A percentile compares a stretch with the other conserved stretches of the same genome.
These are phyloP conservation scores for Erebia ligea DNA, from an alignment of 2,888 invertebrate genomes.

Conservation along the genomic window DNA sequence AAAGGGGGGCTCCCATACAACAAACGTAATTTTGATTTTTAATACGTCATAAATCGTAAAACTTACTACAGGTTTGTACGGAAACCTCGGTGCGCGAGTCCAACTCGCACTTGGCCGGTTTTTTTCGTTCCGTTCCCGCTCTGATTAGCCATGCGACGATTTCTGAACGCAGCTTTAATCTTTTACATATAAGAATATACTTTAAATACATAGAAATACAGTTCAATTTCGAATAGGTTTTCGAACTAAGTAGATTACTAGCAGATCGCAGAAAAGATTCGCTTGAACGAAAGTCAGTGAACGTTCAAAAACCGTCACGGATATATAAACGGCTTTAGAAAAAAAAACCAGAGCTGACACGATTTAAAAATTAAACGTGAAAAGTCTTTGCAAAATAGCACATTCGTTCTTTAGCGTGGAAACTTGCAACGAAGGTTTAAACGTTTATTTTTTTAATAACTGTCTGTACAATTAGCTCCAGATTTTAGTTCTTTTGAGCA, in stretches of 20 bases:
- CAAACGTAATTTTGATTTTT: no score
- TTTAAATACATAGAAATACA: conserved; percentile 23
- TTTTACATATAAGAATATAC: conserved; percentile 27
- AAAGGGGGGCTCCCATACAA: no score
- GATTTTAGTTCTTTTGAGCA: neutral
- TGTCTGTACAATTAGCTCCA: neutral
- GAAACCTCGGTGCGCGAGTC: no score
- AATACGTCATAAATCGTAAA: no score
- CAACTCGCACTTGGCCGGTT: no score
- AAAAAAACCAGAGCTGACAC: conserved; percentile 15
- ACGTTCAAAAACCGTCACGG: conserved; percentile 34
- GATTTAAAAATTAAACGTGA: conserved; percentile 15
- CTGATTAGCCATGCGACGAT: conserved; percentile 53
- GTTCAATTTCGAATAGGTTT: conserved; percentile 21
- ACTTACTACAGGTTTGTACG: no score
- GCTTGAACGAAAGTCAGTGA: conserved; percentile 42
- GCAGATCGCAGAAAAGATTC: conserved; percentile 45
- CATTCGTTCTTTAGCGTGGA: neutral
- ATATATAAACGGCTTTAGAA: conserved; percentile 15
- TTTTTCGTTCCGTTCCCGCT: conserved; percentile 53
- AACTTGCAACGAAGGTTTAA: neutral
- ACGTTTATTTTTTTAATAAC: conserved; percentile 19
- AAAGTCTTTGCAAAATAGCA: conserved; percentile 7
- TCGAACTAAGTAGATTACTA: conserved; percentile 36
- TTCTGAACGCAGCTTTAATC: conserved; percentile 43